These are phyloP conservation scores for Zoroaster sp. DNA, from an alignment of 53 echinoderm and acorn worm species.

Conservation along the genomic window DNA sequence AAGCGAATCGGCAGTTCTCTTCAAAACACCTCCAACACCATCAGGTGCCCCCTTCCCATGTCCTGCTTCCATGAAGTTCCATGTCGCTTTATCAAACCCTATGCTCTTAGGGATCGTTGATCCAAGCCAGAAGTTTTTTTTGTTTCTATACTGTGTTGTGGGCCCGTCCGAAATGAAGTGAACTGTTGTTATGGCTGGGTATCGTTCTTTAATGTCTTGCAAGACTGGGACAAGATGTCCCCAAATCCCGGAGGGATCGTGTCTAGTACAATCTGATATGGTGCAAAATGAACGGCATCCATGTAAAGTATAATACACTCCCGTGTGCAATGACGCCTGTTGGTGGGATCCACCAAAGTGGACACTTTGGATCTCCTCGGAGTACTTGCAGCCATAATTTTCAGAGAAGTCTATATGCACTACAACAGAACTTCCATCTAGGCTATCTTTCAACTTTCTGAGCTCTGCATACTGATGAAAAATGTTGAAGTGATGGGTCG, in stretches of 20 bases:
- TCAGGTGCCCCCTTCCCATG: constrained; percentile 57
- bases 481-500: constrained; percentile 45
- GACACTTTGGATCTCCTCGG: constrained; percentile 47
- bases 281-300: constrained; percentile 22
- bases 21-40: constrained; percentile 32
- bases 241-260: constrained; percentile 50
- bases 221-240: constrained; percentile 40
- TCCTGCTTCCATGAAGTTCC: constrained; percentile 53
- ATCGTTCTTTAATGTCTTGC: constrained; percentile 1
- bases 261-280: constrained; percentile 42
- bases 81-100: constrained; percentile 24
- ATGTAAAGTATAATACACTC: constrained; percentile 54
- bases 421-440: neutral
- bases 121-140: constrained; percentile 47
- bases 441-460: constrained; percentile 25
- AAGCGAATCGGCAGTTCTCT: constrained; percentile 9
- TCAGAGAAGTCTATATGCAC: constrained; percentile 50
- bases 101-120: constrained; percentile 26
- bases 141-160: constrained; percentile 47
- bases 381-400: constrained; percentile 39
- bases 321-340: constrained; percentile 37
- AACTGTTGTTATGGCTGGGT: constrained; percentile 29
- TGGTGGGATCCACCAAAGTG: constrained; percentile 47
- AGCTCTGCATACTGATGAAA: constrained; percentile 43
- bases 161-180: constrained; percentile 43